Evolutionary conservation across 2,113 vertebrate genomes (phyloP), one percentile per base, ranked within the genome.

Genomic region (Alouatta palliata): DNA sequence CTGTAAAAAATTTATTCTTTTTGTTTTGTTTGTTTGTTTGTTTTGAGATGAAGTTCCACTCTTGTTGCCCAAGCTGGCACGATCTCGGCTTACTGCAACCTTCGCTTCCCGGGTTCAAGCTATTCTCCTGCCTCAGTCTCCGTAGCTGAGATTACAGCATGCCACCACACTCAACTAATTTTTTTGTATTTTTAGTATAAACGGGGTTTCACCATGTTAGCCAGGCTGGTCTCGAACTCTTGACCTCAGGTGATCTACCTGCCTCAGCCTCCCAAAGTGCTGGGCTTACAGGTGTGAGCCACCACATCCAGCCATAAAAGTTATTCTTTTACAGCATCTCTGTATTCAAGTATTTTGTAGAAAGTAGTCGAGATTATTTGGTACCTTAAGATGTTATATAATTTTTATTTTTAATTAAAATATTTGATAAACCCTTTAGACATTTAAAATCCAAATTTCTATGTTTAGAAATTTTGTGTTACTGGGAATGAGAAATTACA

Each of bases 361-460:
- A 90, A 92, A 91, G 6, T 64, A 71, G 64, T 94, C 49, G 25
- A 92, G n/a, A 92, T 84, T n/a, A 81, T 73, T 68, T 94, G 30
- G 3, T 56, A 77, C 14, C 35, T 90, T 85, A 2, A 9, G 9
- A 37, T 85, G 9, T 35, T 49, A 66, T 35, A 25, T 82, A 1
- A 49, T 84, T 88, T 90, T 90, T 91, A 6, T 37, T 81, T 88
- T 52, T 79, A 93, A 80, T 79, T 61, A 35, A 84, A 94, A 40
- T 64, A 75, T n/a, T 90, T 77, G 12, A 40, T 70, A 32, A 92
- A 10, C 61, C 19, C 52, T 77, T 45, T 77, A 54, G 52, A 77
- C 5, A 16, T 68, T 61, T 47, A 91, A 75, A 92, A 58, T 70
- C 27, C 27, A 82, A 91, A 91, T 56, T 66, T 76, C 30, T 88